These are phyloP conservation scores for Microctonus brassicae DNA, from an alignment of 2,888 invertebrate genomes.

Conservation along the genomic window DNA sequence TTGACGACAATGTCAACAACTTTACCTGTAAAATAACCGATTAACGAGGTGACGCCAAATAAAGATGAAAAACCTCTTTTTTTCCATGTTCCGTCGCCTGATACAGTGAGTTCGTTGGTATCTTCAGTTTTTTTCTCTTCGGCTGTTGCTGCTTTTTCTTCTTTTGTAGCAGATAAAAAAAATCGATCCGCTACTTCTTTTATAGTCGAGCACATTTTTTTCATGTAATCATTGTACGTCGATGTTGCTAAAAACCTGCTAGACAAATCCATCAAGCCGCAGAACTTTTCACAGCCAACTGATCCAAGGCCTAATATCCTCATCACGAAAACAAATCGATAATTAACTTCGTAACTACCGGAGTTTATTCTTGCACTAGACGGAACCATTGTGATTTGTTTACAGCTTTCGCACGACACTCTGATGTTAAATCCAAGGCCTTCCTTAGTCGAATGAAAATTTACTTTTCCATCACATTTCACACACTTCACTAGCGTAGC, in stretches of 20 bases:
- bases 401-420: conserved; percentile 41
- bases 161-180: conserved; percentile 30
- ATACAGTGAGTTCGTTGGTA: conserved; percentile 49
- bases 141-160: conserved; percentile 46
- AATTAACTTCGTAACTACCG: conserved; percentile 41
- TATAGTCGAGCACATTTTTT: conserved; percentile 27
- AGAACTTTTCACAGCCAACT: conserved; percentile 42
- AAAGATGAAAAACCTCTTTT: conserved; percentile 44
- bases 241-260: background rate
- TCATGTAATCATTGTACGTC: background rate
- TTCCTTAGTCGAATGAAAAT: conserved; percentile 14
- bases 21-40: conserved; percentile 44
- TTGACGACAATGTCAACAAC: conserved; percentile 40
- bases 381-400: conserved; percentile 37
- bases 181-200: conserved; percentile 36
- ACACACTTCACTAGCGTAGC: conserved; percentile 8
- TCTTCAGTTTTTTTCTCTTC: conserved; percentile 45
- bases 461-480: background rate
- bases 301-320: conserved; percentile 44
- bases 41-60: conserved; percentile 39
- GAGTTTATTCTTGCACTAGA: conserved; percentile 41
- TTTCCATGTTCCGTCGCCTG: conserved; percentile 52
- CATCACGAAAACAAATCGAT: conserved; percentile 45
- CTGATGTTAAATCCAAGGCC: conserved; percentile 45
- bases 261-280: conserved; percentile 41